A percentile compares a stretch with the other conserved stretches of the same genome.
These are phyloP conservation scores for Ceratotherium simum DNA, from an alignment of 2,113 vertebrate species.

Conservation along the genomic window DNA sequence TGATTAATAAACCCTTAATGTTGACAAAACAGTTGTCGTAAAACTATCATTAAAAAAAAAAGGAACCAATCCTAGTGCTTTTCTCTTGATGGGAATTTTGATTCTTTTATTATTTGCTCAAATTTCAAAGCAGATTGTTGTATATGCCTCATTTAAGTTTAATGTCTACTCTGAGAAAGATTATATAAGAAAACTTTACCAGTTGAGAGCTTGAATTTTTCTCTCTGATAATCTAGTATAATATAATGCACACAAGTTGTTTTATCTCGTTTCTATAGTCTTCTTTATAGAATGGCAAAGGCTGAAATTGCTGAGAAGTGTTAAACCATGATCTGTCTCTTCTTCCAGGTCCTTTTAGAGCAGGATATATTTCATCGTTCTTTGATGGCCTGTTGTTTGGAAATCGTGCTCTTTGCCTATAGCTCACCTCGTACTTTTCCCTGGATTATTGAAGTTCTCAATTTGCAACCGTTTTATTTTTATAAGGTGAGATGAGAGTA, in stretches of 20 bases:
- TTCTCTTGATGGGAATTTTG: constrained; percentile 12
- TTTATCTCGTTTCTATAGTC: constrained; percentile 28
- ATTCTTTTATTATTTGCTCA: constrained; percentile 56
- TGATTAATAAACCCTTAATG: neutral
- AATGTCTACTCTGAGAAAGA: constrained; percentile 41
- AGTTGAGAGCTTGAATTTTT: constrained; percentile 36
- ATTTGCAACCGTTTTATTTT: constrained; percentile 95
- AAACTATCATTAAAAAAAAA: constrained; percentile 12
- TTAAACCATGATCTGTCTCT: constrained; percentile 44
- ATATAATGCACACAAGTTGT: constrained; percentile 29
- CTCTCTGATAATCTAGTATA: neutral
- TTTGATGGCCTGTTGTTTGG: constrained; percentile 95
- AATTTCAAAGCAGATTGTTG: constrained; percentile 47
- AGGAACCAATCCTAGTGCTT: neutral
- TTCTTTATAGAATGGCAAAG: constrained; percentile 25
- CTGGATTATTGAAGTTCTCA: constrained; percentile 95
- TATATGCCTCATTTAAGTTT: constrained; percentile 28
- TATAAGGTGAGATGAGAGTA: constrained; percentile 92
- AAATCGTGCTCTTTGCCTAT: constrained; percentile 97
- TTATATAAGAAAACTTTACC: constrained; percentile 36
- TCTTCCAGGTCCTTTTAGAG: constrained; percentile 92
- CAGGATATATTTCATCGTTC: constrained; percentile 97
- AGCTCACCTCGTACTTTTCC: constrained; percentile 97
- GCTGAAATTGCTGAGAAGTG: constrained; percentile 56
- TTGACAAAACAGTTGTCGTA: constrained; percentile 3